These are phyloP conservation scores for Dendroctonus valens DNA, from an alignment of 1,140 invertebrate species.

Conservation along the genomic window DNA sequence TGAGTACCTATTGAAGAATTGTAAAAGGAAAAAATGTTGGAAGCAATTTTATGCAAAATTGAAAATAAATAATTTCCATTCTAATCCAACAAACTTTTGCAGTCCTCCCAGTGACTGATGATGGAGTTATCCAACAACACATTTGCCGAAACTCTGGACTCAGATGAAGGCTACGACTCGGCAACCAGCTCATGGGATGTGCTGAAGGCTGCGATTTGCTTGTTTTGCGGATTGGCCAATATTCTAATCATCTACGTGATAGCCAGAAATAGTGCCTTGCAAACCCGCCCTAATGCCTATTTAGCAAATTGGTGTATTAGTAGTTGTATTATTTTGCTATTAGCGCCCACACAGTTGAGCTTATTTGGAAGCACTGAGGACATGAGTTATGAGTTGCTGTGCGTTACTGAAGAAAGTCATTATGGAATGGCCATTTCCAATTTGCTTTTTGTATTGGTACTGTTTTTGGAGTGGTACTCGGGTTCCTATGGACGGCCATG, in stretches of 20 bases:
- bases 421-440: conserved; percentile 30
- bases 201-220: conserved; percentile 3
- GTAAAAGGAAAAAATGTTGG: too few relatives aligned
- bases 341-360: conserved; percentile 22
- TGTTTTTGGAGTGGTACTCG: conserved; percentile 36
- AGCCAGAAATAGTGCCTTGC: conserved; percentile 14
- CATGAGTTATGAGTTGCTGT: conserved; percentile 10
- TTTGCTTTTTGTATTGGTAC: conserved; percentile 33
- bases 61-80: too few relatives aligned
- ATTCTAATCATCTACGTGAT: conserved; percentile 28
- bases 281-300: conserved; percentile 32
- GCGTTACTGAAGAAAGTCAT: conserved; percentile 26
- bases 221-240: conserved; percentile 26
- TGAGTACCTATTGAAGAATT: too few relatives aligned
- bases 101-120: too few relatives aligned
- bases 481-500: conserved; percentile 11
- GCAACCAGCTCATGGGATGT: conserved; percentile 15
- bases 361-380: conserved; percentile 26
- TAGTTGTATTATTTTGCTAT: conserved; percentile 28
- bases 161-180: conserved; percentile 11
- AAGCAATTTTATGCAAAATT: too few relatives aligned
- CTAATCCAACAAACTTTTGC: too few relatives aligned
- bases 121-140: not conserved
- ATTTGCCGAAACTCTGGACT: conserved; percentile 17
- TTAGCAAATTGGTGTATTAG: conserved; percentile 37